Evolutionary conservation across 2,888 invertebrate genomes (phyloP), one percentile per base, ranked within the genome.

Genomic region (Hololepta plana): DNA sequence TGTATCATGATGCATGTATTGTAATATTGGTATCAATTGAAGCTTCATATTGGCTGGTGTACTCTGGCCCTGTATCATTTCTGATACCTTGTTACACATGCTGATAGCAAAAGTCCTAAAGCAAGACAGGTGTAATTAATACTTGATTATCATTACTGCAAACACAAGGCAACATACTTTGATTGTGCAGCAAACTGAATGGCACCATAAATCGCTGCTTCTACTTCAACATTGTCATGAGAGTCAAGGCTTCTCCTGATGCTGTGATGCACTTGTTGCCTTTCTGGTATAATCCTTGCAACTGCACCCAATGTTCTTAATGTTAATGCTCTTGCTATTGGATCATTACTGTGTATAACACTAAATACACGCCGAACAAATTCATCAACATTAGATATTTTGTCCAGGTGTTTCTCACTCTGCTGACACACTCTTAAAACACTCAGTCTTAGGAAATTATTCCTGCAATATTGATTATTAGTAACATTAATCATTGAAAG

Each of bases 341-440:
- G 91, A 57, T 96, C 96, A 51, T 96, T 96, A 4, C 93, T 90
- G 53, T 95, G 90, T 40, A 88, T 79, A 1, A 96, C 96, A 52
- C 84, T 81, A 44, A 81, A 90, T 13, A 96, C 76, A 40, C 91
- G 62, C 23, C 84, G 65, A 3, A 93, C 70, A 55, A 87, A 84
- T 53, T 95, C 93, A 43, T 95, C 93, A 1, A 93, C 82, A 49
- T 90, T 95, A 13, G 93, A 60, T 36, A 96, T 90, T 59, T 87
- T 95, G 47, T 93, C 90, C 29, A 95, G 59, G 57, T 95, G 93
- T 48, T 88, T 87, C 48, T 90, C 87, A 48, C 91, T 91, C 47
- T 95, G 90, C 39, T 93, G 85, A 35, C 90, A 87, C 0, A 95
- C 91, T 27, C 88, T 64, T 19, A 93, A 55, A 1, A 96, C 82